Conservation (phyloP, 2,888 invertebrate genomes). For the Octonoba sinensis region DNA sequence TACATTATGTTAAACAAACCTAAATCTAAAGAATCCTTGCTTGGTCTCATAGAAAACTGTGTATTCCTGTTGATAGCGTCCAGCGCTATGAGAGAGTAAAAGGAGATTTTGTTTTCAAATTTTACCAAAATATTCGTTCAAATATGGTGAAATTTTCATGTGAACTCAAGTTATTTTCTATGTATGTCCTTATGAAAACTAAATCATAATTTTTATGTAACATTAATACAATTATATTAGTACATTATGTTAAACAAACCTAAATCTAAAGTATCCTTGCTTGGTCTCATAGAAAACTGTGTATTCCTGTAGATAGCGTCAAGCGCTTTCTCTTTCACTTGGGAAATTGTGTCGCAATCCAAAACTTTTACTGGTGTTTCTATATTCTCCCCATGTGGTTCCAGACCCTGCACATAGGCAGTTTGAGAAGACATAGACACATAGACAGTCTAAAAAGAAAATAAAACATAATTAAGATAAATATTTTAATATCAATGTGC, state of each 20-base stretch:
- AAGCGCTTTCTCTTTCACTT: conserved; percentile 97
- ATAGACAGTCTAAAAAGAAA: conserved; percentile 80
- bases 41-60: conserved; percentile 93
- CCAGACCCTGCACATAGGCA: conserved; percentile 77
- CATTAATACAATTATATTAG: not conserved
- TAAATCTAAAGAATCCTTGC: conserved; percentile 95
- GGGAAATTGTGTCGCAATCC: conserved; percentile 98
- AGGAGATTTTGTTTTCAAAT: no score
- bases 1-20: conserved; percentile 73
- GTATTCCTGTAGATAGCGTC: conserved; percentile 97
- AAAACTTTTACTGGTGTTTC: conserved; percentile 92
- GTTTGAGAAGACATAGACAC: conserved; percentile 88
- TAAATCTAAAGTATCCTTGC: conserved; percentile 95
- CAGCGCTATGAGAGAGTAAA: no score
- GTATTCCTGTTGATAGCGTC: conserved; percentile 97
- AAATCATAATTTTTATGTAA: no score
- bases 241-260: conserved; percentile 73
- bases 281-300: conserved; percentile 93
- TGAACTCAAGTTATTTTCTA: not conserved
- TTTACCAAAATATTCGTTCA: no score
- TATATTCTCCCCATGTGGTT: conserved; percentile 81
- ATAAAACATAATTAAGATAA: conserved; percentile 14
- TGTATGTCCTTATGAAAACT: not conserved
- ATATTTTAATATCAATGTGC: not conserved
- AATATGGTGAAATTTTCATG: not conserved